Percentiles rank a stretch among this genome's conserved stretches.
phyloP scores from a whole-genome alignment of 2,113 vertebrate species.

The Andinoacara biseriatus region DNA sequence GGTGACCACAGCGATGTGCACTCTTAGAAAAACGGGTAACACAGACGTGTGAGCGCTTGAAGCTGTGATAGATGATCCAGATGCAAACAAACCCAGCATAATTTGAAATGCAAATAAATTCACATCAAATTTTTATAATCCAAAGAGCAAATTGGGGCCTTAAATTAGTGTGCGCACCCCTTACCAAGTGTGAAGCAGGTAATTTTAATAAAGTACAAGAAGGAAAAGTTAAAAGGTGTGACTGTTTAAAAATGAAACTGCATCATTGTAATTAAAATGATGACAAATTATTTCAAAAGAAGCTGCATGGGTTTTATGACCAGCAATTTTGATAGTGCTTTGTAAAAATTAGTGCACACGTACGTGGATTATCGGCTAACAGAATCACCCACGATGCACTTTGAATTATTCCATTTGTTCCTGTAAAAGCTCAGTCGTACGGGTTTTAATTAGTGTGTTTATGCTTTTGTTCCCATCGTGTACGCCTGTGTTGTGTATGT shows the following conservation, averaged over 20 bases:
- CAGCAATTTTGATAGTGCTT: background rate
- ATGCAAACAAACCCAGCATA: background rate
- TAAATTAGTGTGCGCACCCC: background rate
- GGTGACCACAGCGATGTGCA: slow-evolving; percentile 11
- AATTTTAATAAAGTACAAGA: background rate
- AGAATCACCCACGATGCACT: background rate
- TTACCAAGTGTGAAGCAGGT: fast-evolving
- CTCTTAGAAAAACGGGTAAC: background rate
- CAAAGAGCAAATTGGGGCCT: background rate
- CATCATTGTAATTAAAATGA: background rate
- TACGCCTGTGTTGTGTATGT: background rate
- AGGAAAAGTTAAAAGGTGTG: background rate
- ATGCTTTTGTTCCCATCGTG: background rate
- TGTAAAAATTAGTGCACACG: background rate
- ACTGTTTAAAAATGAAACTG: background rate
- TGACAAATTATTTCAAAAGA: background rate
- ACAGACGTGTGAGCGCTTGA: background rate
- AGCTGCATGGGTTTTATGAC: background rate
- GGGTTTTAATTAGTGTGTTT: background rate
- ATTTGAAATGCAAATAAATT: background rate
- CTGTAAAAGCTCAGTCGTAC: background rate
- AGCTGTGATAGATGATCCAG: background rate
- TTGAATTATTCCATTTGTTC: background rate
- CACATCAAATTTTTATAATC: background rate
- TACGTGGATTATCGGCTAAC: background rate